Evolutionary conservation across 2,113 vertebrate species (phyloP).

Genomic region (Sturnus vulgaris): DNA sequence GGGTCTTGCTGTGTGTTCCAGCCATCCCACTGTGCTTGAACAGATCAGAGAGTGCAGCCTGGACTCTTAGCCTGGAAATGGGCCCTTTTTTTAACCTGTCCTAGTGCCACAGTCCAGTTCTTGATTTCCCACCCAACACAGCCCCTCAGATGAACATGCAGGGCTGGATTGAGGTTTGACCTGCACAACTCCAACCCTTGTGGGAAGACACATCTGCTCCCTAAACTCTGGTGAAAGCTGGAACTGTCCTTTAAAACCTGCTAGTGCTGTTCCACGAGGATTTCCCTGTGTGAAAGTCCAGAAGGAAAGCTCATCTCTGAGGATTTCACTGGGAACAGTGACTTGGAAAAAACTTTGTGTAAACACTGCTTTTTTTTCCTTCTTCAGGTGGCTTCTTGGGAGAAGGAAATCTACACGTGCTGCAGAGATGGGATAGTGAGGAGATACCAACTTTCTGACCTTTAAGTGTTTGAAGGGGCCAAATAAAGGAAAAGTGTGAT

Average conservation of each 20-base stretch:
- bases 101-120: background rate
- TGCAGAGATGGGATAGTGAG: conserved; percentile 76
- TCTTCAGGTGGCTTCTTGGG: conserved; percentile 72
- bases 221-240: background rate
- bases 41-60: background rate
- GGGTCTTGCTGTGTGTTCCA: background rate
- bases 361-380: background rate
- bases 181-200: background rate
- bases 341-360: background rate
- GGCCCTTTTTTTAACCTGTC: background rate
- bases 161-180: background rate
- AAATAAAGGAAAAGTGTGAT: rapidly evolving
- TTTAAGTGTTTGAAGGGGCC: background rate
- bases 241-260: background rate
- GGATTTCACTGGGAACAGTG: background rate
- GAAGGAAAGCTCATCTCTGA: background rate
- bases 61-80: too few relatives aligned
- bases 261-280: background rate
- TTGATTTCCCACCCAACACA: background rate
- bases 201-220: background rate
- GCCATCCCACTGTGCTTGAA: rapidly evolving
- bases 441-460: conserved; percentile 74
- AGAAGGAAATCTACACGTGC: conserved; percentile 76
- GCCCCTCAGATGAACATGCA: too few relatives aligned
- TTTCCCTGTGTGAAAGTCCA: too few relatives aligned